A percentile compares a stretch with the other conserved stretches of the same genome.
phyloP scores from a whole-genome alignment of 2,888 invertebrate genomes.

The Rhimphoctona megacephalus region DNA sequence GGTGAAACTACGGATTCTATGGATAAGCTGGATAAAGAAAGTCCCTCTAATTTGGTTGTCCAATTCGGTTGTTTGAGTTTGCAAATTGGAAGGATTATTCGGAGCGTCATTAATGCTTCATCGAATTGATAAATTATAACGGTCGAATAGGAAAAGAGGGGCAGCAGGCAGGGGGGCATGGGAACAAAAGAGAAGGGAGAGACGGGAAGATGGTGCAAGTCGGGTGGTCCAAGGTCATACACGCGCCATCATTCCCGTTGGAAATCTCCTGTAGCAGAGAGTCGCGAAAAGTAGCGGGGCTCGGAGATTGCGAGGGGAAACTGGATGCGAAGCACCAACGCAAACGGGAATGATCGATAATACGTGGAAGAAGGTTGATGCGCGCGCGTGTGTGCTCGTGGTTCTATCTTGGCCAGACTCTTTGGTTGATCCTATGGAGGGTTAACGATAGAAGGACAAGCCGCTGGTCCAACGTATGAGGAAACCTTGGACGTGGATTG shows the following conservation, averaged over 20 bases:
- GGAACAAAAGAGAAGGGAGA: background rate
- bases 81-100: background rate
- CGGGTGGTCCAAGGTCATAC: constrained; percentile 65
- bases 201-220: constrained; percentile 46
- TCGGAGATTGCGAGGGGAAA: constrained; percentile 42
- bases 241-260: constrained; percentile 58
- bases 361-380: constrained; percentile 48
- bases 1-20: constrained; percentile 6
- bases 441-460: constrained; percentile 15
- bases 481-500: constrained; percentile 5
- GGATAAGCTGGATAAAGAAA: background rate
- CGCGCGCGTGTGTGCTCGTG: constrained; percentile 38
- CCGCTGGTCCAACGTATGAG: background rate
- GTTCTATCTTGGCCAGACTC: constrained; percentile 11
- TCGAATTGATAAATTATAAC: constrained; percentile 5
- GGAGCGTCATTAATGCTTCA: background rate
- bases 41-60: background rate
- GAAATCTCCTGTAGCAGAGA: constrained; percentile 55
- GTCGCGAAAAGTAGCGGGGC: constrained; percentile 40
- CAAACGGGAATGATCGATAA: constrained; percentile 66
- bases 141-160: background rate
- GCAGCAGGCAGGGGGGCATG: background rate
- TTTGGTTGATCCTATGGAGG: constrained; percentile 33
- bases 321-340: constrained; percentile 41
- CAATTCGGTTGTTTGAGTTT: background rate